Percentiles rank a stretch among this genome's conserved stretches.
These are phyloP conservation scores for Eupithecia subumbrata DNA, from an alignment of 2,888 invertebrate species.

Conservation along the genomic window DNA sequence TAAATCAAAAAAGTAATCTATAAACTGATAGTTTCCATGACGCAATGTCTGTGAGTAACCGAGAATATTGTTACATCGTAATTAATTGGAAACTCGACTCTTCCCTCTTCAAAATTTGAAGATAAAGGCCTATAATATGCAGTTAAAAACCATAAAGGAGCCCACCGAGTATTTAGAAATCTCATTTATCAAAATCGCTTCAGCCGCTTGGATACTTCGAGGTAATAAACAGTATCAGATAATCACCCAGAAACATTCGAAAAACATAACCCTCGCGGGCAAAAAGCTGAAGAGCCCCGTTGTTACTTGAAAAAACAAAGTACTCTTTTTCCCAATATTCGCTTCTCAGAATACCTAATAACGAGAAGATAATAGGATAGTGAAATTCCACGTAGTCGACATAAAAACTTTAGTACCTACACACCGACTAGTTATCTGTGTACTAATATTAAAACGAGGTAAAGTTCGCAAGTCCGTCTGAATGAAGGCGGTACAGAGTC, in stretches of 20 bases:
- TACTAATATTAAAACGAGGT: neutral
- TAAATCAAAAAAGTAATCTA: too few relatives aligned
- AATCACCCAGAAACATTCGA: neutral
- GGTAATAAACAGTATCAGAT: too few relatives aligned
- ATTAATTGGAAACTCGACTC: too few relatives aligned
- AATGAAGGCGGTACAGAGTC: neutral
- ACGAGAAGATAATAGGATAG: neutral
- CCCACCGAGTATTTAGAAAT: too few relatives aligned
- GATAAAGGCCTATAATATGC: too few relatives aligned
- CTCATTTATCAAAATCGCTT: too few relatives aligned
- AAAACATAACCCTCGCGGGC: neutral
- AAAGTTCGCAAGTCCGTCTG: neutral
- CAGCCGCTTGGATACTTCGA: too few relatives aligned
- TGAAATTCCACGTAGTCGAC: conserved; percentile 2
- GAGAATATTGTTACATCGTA: too few relatives aligned
- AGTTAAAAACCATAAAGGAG: too few relatives aligned
- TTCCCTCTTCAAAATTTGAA: too few relatives aligned
- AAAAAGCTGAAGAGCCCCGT: neutral
- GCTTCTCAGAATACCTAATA: conserved; percentile 1
- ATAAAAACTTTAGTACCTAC: conserved; percentile 1
- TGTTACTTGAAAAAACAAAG: neutral
- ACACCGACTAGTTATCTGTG: neutral
- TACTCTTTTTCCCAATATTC: neutral
- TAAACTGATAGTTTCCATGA: too few relatives aligned
- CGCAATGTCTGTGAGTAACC: too few relatives aligned